Percentiles rank a stretch among this genome's conserved stretches.
These are phyloP conservation scores for Marasmarcha lunaedactyla DNA, from an alignment of 2,888 invertebrate species.

Conservation along the genomic window DNA sequence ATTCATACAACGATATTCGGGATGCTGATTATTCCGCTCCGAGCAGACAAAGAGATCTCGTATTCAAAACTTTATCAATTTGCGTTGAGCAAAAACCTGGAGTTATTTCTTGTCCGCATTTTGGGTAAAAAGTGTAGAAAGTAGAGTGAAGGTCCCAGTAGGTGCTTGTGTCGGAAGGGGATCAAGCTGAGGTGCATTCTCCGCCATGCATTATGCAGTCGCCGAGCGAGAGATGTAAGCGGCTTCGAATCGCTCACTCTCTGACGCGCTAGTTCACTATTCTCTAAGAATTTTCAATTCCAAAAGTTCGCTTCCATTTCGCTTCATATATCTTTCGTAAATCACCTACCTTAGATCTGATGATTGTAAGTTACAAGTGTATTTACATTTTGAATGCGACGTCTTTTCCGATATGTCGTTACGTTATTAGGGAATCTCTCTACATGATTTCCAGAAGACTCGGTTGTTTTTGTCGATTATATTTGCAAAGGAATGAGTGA, in stretches of 20 bases:
- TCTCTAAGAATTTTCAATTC: conserved; percentile 47
- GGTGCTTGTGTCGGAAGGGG: conserved; percentile 64
- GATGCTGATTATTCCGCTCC: conserved; percentile 49
- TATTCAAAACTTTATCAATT: conserved; percentile 61
- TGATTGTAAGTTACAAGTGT: conserved; percentile 34
- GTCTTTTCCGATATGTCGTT: conserved; percentile 8
- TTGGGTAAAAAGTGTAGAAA: conserved; percentile 53
- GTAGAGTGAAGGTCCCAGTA: conserved; percentile 54
- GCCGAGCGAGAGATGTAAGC: conserved; percentile 46
- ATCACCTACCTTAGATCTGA: conserved; percentile 39
- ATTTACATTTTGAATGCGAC: conserved; percentile 22
- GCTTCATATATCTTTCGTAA: conserved; percentile 39
- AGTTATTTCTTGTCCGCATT: conserved; percentile 49
- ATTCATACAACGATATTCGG: conserved; percentile 22
- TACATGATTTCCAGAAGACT: conserved; percentile 7
- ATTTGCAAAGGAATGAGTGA: neutral
- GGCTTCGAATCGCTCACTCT: conserved; percentile 53
- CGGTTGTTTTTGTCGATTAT: conserved; percentile 6
- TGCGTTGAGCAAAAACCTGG: conserved; percentile 51
- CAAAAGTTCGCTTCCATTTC: conserved; percentile 43
- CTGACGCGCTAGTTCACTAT: conserved; percentile 38
- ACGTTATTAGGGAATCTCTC: conserved; percentile 2
- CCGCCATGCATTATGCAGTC: conserved; percentile 67
- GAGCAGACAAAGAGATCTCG: conserved; percentile 56
- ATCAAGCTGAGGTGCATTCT: conserved; percentile 67